phyloP scores from a whole-genome alignment of 2,797 vertebrate species.

The Halcyon badia region DNA sequence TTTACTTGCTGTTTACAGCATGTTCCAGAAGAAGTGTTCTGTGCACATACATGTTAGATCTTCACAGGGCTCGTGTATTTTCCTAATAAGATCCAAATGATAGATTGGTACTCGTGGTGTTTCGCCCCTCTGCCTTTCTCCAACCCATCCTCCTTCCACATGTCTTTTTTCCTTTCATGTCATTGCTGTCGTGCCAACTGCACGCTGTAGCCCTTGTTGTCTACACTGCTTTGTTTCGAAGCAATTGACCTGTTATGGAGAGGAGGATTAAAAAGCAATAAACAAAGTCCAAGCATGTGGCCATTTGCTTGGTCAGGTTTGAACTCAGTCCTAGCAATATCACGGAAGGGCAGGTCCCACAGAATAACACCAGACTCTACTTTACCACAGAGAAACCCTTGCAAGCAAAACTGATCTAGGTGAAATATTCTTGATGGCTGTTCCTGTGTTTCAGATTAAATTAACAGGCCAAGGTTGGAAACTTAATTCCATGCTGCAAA shows the following conservation, averaged over 20 bases:
- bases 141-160: background rate
- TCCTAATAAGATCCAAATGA: background rate
- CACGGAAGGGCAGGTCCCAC: background rate
- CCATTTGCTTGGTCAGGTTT: constrained; percentile 74
- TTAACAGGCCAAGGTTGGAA: background rate
- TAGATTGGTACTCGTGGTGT: background rate
- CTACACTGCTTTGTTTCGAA: constrained; percentile 5
- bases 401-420: background rate
- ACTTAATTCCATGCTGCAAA: background rate
- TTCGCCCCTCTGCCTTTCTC: background rate
- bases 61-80: background rate
- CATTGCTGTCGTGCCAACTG: background rate
- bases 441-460: background rate
- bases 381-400: background rate
- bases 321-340: background rate
- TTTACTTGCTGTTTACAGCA: constrained; percentile 21
- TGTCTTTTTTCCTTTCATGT: background rate
- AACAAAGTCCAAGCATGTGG: constrained; percentile 79
- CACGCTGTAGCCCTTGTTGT: background rate
- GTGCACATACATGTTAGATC: background rate
- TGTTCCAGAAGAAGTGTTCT: background rate
- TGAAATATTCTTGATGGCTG: background rate
- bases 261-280: constrained; percentile 70
- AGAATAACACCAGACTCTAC: background rate
- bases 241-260: constrained; percentile 65